phyloP scores from a whole-genome alignment of 2,113 vertebrate genomes.

The Oreocharis arfaki region DNA sequence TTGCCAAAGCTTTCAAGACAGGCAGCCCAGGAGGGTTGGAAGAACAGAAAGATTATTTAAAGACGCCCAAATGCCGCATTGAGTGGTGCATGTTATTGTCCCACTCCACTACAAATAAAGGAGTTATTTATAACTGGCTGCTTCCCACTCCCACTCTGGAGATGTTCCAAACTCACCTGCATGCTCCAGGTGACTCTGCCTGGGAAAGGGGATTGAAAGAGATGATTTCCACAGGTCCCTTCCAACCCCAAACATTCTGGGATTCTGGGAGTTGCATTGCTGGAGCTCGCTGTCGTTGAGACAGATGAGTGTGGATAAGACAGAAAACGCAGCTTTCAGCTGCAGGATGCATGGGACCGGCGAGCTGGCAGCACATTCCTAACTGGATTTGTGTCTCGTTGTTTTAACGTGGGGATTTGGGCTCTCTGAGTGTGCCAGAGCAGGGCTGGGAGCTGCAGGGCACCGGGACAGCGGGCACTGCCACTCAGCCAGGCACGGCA shows the following conservation, averaged over 20 bases:
- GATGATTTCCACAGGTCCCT: not conserved
- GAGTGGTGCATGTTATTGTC: not conserved
- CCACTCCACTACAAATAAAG: not conserved
- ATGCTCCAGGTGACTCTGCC: not conserved
- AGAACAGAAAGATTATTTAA: not conserved
- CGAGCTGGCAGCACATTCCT: not conserved
- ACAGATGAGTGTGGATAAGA: rapidly evolving
- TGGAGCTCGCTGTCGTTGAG: not conserved
- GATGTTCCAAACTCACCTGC: not conserved
- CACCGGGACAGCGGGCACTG: not conserved
- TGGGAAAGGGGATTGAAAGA: no score
- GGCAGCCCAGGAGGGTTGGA: not conserved
- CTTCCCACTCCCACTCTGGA: not conserved
- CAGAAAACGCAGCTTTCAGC: not conserved
- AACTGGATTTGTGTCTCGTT: not conserved
- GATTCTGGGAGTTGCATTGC: not conserved
- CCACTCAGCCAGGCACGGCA: not conserved
- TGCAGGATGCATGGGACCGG: not conserved
- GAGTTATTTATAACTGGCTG: not conserved
- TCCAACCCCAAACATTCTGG: not conserved
- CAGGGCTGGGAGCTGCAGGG: not conserved
- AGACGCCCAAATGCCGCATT: not conserved
- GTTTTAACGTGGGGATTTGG: not conserved
- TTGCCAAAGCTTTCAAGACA: not conserved
- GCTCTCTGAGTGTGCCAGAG: not conserved